phyloP scores from a whole-genome alignment of 1,140 invertebrate species.

The Neodiprion fabricii region DNA sequence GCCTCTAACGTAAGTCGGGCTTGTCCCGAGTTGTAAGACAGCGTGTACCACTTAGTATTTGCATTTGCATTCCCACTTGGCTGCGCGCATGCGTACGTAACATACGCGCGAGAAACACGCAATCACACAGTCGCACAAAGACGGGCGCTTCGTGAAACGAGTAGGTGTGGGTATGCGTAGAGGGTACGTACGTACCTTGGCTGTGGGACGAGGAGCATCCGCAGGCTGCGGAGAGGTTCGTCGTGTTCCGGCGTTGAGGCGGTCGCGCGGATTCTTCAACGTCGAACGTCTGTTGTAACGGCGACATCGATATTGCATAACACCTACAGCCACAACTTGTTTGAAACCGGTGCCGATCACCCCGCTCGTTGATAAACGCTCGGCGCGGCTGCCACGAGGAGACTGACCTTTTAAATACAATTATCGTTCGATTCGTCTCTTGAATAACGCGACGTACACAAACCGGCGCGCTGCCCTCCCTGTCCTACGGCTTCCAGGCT shows the following conservation, averaged over 20 bases:
- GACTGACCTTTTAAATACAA: slow-evolving; percentile 4
- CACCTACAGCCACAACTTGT: neutral
- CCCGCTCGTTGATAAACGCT: neutral
- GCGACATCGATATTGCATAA: slow-evolving; percentile 4
- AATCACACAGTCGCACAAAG: neutral
- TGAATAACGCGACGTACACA: neutral
- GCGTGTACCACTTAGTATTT: slow-evolving; percentile 1
- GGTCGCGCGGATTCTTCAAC: neutral
- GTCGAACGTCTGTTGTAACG: neutral
- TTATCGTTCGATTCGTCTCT: neutral
- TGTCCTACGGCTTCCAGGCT: too few relatives aligned
- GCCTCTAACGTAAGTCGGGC: neutral
- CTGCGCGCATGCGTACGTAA: too few relatives aligned
- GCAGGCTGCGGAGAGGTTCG: neutral
- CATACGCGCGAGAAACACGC: too few relatives aligned
- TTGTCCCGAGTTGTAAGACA: slow-evolving; percentile 3
- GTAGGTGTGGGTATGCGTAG: neutral
- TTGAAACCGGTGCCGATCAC: neutral
- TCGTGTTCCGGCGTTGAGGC: neutral
- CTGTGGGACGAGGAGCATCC: neutral
- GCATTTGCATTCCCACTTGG: slow-evolving; percentile 3
- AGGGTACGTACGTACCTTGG: neutral
- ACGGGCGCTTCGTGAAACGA: neutral
- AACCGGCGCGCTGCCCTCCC: too few relatives aligned
- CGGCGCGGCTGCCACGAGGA: neutral